These are phyloP conservation scores for Pelagia noctiluca DNA, from an alignment of 30 jellyfish, hydroid and myxozoan species.

Conservation along the genomic window DNA sequence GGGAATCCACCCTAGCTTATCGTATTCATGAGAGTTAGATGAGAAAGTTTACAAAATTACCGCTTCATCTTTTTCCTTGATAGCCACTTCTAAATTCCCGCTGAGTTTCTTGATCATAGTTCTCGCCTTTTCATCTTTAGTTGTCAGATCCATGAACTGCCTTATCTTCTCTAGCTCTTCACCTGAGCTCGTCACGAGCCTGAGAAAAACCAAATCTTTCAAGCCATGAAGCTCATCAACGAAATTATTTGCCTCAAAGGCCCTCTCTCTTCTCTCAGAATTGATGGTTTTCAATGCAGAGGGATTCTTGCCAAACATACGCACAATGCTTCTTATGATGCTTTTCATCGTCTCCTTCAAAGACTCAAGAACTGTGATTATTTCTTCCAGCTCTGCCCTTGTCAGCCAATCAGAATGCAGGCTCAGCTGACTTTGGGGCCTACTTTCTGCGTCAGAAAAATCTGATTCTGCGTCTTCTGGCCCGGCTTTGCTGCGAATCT, in stretches of 20 bases:
- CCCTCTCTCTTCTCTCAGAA: constrained; percentile 79
- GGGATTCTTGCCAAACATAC: constrained; percentile 83
- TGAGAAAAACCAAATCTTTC: constrained; percentile 66
- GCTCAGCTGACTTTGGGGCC: constrained; percentile 56
- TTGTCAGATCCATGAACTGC: constrained; percentile 64
- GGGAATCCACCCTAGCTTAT: too few relatives aligned
- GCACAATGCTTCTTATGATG: constrained; percentile 57
- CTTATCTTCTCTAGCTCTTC: constrained; percentile 84
- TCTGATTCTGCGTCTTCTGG: constrained; percentile 17
- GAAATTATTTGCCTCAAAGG: constrained; percentile 83
- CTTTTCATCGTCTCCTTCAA: constrained; percentile 39
- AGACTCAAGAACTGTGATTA: constrained; percentile 19
- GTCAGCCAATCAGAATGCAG: constrained; percentile 61
- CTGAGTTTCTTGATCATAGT: constrained; percentile 66
- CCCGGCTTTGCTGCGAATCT: neutral
- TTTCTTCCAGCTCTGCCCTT: constrained; percentile 60
- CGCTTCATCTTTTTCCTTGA: constrained; percentile 71
- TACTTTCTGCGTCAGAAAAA: neutral
- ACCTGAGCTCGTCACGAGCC: constrained; percentile 82
- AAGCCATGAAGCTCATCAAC: constrained; percentile 59
- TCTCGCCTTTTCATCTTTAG: constrained; percentile 70
- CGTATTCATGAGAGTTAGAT: too few relatives aligned
- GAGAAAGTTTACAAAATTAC: constrained; percentile 58
- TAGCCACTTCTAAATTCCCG: constrained; percentile 57
- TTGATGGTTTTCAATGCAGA: constrained; percentile 74